A percentile compares a stretch with the other conserved stretches of the same genome.
These are phyloP conservation scores for Patella caerulea DNA, from an alignment of 2,888 invertebrate species.

Conservation along the genomic window DNA sequence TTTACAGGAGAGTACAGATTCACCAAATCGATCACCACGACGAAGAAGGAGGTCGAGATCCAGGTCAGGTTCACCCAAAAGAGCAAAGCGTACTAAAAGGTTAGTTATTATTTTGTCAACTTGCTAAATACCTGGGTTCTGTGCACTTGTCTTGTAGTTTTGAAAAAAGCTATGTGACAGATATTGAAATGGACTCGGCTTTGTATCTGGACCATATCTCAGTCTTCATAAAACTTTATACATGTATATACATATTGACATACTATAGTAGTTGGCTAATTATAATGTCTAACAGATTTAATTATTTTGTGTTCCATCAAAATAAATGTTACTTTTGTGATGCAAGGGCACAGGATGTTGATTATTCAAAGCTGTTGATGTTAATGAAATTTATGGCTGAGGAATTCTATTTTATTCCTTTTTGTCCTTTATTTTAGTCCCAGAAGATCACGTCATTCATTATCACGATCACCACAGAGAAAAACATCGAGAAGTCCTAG, in stretches of 20 bases:
- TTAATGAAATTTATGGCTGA: not conserved
- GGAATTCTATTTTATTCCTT: too few species aligned
- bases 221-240: too few species aligned
- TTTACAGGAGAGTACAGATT: conserved; percentile 45
- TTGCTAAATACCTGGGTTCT: too few species aligned
- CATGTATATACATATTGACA: too few species aligned
- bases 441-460: conserved; percentile 46
- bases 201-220: too few species aligned
- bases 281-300: too few species aligned
- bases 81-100: not conserved
- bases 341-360: not conserved
- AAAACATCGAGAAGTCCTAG: conserved; percentile 52
- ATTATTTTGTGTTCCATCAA: too few species aligned
- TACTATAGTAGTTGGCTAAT: too few species aligned
- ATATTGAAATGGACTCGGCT: too few species aligned
- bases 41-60: conserved; percentile 15
- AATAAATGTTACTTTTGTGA: not conserved
- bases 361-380: not conserved
- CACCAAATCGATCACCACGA: conserved; percentile 32
- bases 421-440: conserved; percentile 38
- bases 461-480: conserved; percentile 45
- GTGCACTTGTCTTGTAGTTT: too few species aligned
- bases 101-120: too few species aligned
- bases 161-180: too few species aligned
- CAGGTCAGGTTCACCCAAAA: conserved; percentile 16